A percentile compares a stretch with the other conserved stretches of the same genome.
Conservation (phyloP, 2,888 invertebrate species). For the Azorinus chamasolen region DNA sequence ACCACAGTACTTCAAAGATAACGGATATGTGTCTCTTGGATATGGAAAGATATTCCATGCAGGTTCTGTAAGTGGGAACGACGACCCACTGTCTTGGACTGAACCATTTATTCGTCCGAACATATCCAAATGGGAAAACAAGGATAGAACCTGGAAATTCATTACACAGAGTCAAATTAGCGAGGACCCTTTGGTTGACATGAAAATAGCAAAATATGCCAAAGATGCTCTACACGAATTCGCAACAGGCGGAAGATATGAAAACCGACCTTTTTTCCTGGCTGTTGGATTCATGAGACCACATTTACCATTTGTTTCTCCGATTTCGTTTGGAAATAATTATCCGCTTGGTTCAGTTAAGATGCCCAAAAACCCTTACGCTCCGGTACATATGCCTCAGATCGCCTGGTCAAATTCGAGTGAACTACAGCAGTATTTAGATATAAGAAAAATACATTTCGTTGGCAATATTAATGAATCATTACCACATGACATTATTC, state of each 20-base stretch:
- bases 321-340: conserved; percentile 91
- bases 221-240: conserved; percentile 88
- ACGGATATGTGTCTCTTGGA: conserved; percentile 56
- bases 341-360: conserved; percentile 50
- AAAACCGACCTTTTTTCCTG: conserved; percentile 90
- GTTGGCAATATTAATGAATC: conserved; percentile 37
- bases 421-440: conserved; percentile 58
- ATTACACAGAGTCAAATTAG: conserved; percentile 38
- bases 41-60: conserved; percentile 66
- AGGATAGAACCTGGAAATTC: conserved; percentile 60
- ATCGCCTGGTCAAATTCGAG: conserved; percentile 66
- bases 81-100: conserved; percentile 74
- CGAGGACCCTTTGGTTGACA: conserved; percentile 91
- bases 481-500: conserved; percentile 38
- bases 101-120: conserved; percentile 36
- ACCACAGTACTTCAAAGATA: conserved; percentile 66
- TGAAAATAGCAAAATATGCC: conserved; percentile 91
- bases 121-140: conserved; percentile 18
- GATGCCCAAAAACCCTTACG: conserved; percentile 68
- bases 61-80: conserved; percentile 20
- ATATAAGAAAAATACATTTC: conserved; percentile 31
- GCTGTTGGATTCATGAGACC: conserved; percentile 96
- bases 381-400: conserved; percentile 66
- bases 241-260: conserved; percentile 39
- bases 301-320: conserved; percentile 95